Conservation (phyloP, 2,888 invertebrate species). For the Pterostichus niger region DNA sequence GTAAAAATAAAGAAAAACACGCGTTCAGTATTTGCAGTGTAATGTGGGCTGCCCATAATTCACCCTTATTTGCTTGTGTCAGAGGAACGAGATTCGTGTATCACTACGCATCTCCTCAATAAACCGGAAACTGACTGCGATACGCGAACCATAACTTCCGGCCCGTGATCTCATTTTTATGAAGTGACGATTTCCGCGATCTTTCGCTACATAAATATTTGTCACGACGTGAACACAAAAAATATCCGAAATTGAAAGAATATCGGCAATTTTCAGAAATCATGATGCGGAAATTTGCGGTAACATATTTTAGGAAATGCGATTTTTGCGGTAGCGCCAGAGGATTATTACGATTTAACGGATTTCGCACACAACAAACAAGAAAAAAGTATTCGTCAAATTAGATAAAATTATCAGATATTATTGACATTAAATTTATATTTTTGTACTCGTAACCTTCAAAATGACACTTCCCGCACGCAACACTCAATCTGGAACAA, state of each 20-base stretch:
- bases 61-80: neutral
- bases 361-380: neutral
- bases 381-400: neutral
- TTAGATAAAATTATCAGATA: no score
- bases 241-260: constrained; percentile 57
- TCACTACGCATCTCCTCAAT: constrained; percentile 19
- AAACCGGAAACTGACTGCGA: constrained; percentile 54
- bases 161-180: constrained; percentile 61
- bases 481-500: no score
- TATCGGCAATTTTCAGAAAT: constrained; percentile 56
- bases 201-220: constrained; percentile 61
- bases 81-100: constrained; percentile 3
- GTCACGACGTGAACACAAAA: constrained; percentile 19
- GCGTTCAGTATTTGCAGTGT: neutral
- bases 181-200: constrained; percentile 64
- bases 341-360: constrained; percentile 9
- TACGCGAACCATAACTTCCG: constrained; percentile 62
- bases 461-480: no score
- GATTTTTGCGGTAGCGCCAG: neutral
- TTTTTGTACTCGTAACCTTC: no score
- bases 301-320: constrained; percentile 29
- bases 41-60: neutral
- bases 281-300: constrained; percentile 40
- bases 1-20: constrained; percentile 33
- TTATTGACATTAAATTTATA: no score